These are phyloP conservation scores for Calephelis virginiensis DNA, from an alignment of 1,140 invertebrate species.

Conservation along the genomic window DNA sequence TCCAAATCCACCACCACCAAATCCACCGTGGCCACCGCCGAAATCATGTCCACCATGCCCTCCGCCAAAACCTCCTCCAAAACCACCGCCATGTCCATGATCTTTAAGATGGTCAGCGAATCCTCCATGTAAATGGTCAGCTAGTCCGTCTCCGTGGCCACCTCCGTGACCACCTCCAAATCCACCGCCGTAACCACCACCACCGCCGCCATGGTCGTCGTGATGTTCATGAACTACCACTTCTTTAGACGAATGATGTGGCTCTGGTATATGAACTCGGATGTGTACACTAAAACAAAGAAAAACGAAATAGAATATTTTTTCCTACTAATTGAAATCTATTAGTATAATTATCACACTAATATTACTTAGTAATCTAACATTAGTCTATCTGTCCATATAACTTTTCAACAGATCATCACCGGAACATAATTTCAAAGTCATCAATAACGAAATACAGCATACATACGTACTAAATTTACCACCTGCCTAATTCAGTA, in stretches of 20 bases:
- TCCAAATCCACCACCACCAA: slow-evolving; percentile 25
- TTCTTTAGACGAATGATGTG: slow-evolving; percentile 59
- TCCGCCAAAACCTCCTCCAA: slow-evolving; percentile 34
- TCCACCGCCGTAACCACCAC: slow-evolving; percentile 32
- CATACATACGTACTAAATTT: no score
- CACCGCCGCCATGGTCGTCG: slow-evolving; percentile 46
- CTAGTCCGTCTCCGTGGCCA: slow-evolving; percentile 35
- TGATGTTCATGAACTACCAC: slow-evolving; percentile 63
- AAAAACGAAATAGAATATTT: slow-evolving; percentile 6
- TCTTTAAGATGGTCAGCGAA: slow-evolving; percentile 36
- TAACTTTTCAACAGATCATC: no score
- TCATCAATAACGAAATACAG: no score
- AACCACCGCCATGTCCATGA: slow-evolving; percentile 39
- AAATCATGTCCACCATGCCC: slow-evolving; percentile 23
- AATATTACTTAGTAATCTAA: no score
- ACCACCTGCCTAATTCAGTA: no score
- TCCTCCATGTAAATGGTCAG: slow-evolving; percentile 37
- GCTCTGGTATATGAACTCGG: slow-evolving; percentile 64
- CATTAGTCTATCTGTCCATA: no score
- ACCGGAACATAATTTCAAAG: no score
- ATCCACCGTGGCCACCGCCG: slow-evolving; percentile 24
- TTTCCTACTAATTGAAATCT: no score
- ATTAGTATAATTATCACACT: no score
- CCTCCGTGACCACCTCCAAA: slow-evolving; percentile 32
- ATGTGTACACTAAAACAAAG: slow-evolving; percentile 66